These are phyloP conservation scores for Euspilapteryx auroguttella DNA, from an alignment of 2,888 invertebrate species.

Conservation along the genomic window DNA sequence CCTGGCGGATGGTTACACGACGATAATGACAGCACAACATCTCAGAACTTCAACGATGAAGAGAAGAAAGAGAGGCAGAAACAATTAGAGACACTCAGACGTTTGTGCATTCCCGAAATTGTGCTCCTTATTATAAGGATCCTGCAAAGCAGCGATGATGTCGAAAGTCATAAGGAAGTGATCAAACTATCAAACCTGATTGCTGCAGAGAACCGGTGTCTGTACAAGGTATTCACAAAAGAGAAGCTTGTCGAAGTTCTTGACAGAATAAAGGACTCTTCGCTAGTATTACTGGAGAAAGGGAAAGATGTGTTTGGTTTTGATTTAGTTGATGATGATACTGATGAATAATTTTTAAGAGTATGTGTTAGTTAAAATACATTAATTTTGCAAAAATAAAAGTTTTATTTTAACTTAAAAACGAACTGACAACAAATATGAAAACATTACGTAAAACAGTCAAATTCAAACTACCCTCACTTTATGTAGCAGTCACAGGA, in stretches of 20 bases:
- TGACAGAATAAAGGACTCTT: slow-evolving; percentile 77
- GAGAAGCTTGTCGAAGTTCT: slow-evolving; percentile 77
- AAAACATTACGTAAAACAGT: too few species aligned
- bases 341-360: background rate
- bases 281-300: slow-evolving; percentile 71
- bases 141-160: slow-evolving; percentile 72
- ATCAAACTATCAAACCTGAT: slow-evolving; percentile 76
- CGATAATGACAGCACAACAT: slow-evolving; percentile 54
- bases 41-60: slow-evolving; percentile 38
- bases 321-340: slow-evolving; percentile 32
- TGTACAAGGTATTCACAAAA: slow-evolving; percentile 82
- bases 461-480: too few species aligned
- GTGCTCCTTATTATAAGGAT: slow-evolving; percentile 78
- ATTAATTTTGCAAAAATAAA: too few species aligned
- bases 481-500: slow-evolving; percentile 41
- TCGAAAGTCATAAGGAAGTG: slow-evolving; percentile 71
- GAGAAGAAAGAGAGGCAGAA: slow-evolving; percentile 59
- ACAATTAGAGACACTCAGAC: slow-evolving; percentile 75
- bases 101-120: slow-evolving; percentile 83
- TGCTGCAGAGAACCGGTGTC: slow-evolving; percentile 73
- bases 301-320: slow-evolving; percentile 85
- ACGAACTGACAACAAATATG: too few species aligned
- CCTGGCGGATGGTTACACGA: slow-evolving; percentile 92
- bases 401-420: too few species aligned
- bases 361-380: too few species aligned